Evolutionary conservation across 2,113 vertebrate genomes (phyloP).

Genomic region (Tragulus kanchil): DNA sequence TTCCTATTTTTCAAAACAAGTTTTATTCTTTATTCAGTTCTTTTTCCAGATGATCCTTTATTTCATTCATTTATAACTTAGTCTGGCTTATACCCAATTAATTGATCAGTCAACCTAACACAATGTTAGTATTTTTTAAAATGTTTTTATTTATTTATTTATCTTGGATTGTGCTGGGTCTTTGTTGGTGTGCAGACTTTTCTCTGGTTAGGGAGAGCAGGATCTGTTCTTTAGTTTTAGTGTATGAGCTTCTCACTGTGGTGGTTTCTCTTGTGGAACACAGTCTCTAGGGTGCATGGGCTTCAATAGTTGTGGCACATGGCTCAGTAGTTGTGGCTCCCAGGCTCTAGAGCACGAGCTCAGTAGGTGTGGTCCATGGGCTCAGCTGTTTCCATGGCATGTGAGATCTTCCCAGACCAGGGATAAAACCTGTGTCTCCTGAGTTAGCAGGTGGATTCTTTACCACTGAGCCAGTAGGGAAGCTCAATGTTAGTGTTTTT

Average conservation of each 20-base stretch:
- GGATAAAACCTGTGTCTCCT: background rate
- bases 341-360: fast-evolving
- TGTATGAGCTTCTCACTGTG: fast-evolving
- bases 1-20: background rate
- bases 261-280: background rate
- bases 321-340: background rate
- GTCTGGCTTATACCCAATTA: background rate
- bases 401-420: background rate
- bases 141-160: background rate
- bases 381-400: background rate
- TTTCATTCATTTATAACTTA: background rate
- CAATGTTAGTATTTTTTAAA: background rate
- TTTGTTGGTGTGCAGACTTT: background rate
- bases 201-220: background rate
- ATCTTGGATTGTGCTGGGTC: fast-evolving
- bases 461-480: background rate
- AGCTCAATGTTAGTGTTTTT: background rate
- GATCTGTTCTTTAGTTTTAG: fast-evolving
- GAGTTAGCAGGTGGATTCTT: background rate
- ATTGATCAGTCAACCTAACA: no score
- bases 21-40: background rate
- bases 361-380: fast-evolving
- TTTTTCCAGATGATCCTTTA: background rate
- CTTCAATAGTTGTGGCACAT: fast-evolving
- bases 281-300: background rate